Conservation (phyloP, 1,140 invertebrate species). For the Subanguina moxae region DNA sequence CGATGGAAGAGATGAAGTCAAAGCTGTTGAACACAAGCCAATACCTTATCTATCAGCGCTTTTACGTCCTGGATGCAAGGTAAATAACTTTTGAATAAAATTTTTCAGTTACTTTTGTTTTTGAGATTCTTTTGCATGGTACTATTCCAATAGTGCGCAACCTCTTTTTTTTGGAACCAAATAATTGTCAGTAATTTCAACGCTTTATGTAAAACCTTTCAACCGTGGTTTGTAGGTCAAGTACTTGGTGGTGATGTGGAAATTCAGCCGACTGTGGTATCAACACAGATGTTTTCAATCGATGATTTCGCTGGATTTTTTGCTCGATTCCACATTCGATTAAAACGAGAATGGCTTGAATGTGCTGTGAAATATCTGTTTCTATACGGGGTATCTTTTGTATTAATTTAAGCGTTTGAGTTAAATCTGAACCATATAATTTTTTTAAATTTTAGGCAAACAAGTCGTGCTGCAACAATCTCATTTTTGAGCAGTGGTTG, state of each 20-base stretch:
- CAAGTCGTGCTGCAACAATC: not conserved
- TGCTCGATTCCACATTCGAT: not conserved
- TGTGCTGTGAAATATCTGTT: not conserved
- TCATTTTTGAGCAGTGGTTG: not conserved
- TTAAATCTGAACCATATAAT: not conserved
- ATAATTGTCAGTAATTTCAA: no score
- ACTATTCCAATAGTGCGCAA: no score
- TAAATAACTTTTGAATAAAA: not conserved
- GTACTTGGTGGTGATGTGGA: no score
- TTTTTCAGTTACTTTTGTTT: no score
- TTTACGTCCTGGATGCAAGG: constrained; percentile 7
- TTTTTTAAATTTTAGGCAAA: not conserved
- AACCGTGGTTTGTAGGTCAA: no score
- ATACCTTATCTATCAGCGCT: not conserved
- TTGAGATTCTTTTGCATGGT: no score
- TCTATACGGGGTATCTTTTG: not conserved
- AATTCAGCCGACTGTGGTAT: no score
- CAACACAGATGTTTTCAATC: no score
- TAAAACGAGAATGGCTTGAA: not conserved
- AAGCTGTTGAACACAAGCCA: constrained; percentile 5
- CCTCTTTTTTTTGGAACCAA: no score
- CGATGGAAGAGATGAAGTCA: not conserved
- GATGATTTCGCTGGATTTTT: not conserved
- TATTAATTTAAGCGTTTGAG: no score
- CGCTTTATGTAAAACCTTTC: no score